Evolutionary conservation across 2,113 vertebrate genomes (phyloP), one percentile per base, ranked within the genome.

Genomic region (Vicugna pacos): DNA sequence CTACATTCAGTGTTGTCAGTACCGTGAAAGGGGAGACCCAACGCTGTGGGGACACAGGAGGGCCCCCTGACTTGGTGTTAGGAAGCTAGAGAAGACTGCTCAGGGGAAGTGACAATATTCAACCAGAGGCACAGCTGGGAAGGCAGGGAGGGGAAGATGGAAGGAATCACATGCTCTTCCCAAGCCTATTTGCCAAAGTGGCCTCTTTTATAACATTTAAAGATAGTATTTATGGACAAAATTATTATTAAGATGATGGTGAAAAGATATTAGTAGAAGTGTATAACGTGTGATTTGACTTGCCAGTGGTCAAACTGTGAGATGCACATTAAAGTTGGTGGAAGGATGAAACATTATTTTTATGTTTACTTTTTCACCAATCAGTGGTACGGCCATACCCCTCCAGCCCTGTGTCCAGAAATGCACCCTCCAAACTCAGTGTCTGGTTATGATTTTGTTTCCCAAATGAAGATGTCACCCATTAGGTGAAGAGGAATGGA

Each of bases 61-160:
- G 16, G 42, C 26, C 46, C 26, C 46, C 50, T 26, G 70, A 20
- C 22, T 13, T 14, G 42, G 35, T 70, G 38, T 9, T 42, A 35
- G 72, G 20, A 64, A 88, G 56, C 52, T 3, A 70, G 32, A 82
- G 58, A 70, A 75, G 42, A 6, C 2, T 1, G 1, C 67, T n/a
- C 17, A 38, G 20, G 58, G 20, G 52, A 58, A 70, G 19, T 12
- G 38, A 48, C 54, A 10, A 0, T 6, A 7, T 46, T n/a, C 20
- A 30, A 60, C 20, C 30, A 35, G 89, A n/a, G 26, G 16, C 14
- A 22, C 0, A 26, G 19, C 32, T 19, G 32, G 54, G 38, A 48
- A 14, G 2, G 2, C 38, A 3, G 22, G 50, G 1, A 8, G 10
- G 11, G 14, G 26, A 6, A 15, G 30, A n/a, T 0, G 2, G n/a